Conservation (phyloP, 2,113 vertebrate genomes). For the Heterotilapia buettikoferi region DNA sequence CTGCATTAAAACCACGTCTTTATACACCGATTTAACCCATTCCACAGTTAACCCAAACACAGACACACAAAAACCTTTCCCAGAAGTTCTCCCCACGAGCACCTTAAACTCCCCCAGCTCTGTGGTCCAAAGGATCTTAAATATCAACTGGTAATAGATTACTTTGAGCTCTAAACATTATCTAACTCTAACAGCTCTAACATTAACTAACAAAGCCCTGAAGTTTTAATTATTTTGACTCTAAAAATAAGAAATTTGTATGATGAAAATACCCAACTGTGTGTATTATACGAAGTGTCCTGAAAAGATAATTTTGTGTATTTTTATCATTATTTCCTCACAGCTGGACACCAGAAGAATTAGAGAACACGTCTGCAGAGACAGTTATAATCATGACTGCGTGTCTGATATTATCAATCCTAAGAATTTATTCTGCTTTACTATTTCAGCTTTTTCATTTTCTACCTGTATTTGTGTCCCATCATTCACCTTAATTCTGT, state of each 20-base stretch:
- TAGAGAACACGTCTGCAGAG: neutral
- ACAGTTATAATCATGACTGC: neutral
- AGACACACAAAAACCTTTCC: accelerated
- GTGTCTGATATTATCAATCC: neutral
- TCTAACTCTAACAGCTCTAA: neutral
- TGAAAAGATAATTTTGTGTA: neutral
- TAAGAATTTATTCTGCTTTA: neutral
- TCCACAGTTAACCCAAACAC: neutral
- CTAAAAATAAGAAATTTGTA: neutral
- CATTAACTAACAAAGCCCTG: neutral
- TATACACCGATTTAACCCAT: neutral
- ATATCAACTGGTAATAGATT: neutral
- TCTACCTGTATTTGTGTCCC: accelerated
- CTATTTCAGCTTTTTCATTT: neutral
- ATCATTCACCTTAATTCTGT: neutral
- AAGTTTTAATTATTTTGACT: neutral
- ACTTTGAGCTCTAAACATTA: neutral
- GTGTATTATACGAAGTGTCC: accelerated
- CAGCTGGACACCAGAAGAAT: neutral
- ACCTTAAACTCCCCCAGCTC: neutral
- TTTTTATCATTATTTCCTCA: neutral
- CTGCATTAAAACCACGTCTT: neutral
- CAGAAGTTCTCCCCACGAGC: accelerated
- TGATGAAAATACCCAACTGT: neutral
- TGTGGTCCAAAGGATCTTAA: neutral